Base-by-base conservation (phyloP, 23 tunicate genomes). In the Diplosoma virens region DNA sequence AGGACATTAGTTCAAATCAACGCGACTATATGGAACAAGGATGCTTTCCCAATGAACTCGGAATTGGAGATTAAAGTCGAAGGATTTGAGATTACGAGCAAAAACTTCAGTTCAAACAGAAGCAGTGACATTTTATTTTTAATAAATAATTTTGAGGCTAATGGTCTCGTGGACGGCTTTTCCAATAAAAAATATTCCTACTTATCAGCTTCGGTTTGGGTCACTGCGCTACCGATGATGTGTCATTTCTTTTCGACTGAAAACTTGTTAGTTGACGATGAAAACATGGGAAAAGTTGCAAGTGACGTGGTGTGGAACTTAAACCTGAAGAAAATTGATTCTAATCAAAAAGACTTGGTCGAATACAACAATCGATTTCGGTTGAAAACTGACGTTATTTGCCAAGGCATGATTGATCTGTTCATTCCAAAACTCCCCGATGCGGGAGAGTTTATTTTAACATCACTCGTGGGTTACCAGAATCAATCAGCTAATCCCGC, bases 351-450 rank as follows among this genome's bases (percentile, higher is more conserved):
- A 3, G 78, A 72, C 36, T 24, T 48, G 33, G 61, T 72, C 2
- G 33, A 47, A 18, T 72, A 72, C 33, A 72, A 72, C 61, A 47
- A 72, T 37, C 9, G 30, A 17, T 24, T 72, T 72, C n/a, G 28
- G 28, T 23, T 72, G 33, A 48, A 11, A 11, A 21, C 61, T 25
- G 78, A 72, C 27, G 35, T 72, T 22, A 22, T 48, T 5, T 72
- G 78, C 22, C 61, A 61, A 2, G 61, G 61, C 6, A 61, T 3
- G 24, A 30, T 72, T 2, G 78, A 72, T 61, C 7, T 67, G 2
- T 34, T 34, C 5, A 18, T 67, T 11, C 74, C 74, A 16, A 9
- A 67, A 6, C 28, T 67, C 35, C 74, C 52, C 17, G 52, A 67
- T 5, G 23, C 35, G 3, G 74, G 52, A 11, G 74, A 35, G 21